These are phyloP conservation scores for Channa maculata DNA, from an alignment of 2,113 vertebrate genomes.

Conservation along the genomic window DNA sequence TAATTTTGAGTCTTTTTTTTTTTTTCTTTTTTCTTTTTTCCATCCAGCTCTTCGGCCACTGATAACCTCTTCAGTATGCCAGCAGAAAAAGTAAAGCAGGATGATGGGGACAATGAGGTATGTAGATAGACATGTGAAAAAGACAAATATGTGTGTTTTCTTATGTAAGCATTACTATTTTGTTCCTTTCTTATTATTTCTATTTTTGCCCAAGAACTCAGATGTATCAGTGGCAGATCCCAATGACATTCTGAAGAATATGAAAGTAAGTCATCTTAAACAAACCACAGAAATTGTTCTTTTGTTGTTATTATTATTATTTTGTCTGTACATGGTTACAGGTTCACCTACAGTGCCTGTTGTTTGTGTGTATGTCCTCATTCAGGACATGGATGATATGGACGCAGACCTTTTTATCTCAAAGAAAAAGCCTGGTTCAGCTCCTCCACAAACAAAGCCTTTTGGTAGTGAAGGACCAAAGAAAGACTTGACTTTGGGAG, in stretches of 20 bases:
- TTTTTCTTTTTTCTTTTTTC: not conserved
- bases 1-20: too few relatives aligned
- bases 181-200: not conserved
- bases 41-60: constrained; percentile 78
- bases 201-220: constrained; percentile 47
- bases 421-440: constrained; percentile 75
- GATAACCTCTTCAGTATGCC: constrained; percentile 82
- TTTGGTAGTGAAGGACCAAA: constrained; percentile 49
- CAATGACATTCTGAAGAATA: constrained; percentile 77
- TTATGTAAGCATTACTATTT: not conserved
- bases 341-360: not conserved
- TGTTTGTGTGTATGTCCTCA: not conserved
- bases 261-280: constrained; percentile 78
- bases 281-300: not conserved
- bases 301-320: not conserved
- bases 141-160: not conserved
- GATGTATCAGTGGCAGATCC: constrained; percentile 80
- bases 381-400: constrained; percentile 88
- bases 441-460: constrained; percentile 72
- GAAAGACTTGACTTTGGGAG: constrained; percentile 33
- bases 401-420: constrained; percentile 86
- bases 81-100: constrained; percentile 73
- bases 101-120: constrained; percentile 71
- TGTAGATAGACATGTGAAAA: not conserved
- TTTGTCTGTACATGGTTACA: not conserved